phyloP scores from a whole-genome alignment of 1,140 invertebrate species.

The Aphelenchoides besseyi region DNA sequence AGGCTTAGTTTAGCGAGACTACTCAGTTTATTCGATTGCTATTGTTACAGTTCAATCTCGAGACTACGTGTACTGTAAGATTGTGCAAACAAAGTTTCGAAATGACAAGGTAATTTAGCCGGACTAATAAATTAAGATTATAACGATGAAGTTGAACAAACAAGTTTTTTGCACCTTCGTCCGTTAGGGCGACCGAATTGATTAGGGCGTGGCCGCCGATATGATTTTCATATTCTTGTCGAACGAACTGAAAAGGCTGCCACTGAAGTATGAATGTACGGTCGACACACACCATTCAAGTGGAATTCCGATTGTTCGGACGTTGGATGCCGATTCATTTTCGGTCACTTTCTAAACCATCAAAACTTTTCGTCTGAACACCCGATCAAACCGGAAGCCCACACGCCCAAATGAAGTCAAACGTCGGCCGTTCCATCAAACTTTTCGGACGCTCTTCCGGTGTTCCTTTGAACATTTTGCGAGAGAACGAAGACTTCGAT shows the following conservation, averaged over 20 bases:
- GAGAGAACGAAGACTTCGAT: too few relatives aligned
- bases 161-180: slow-evolving; percentile 1
- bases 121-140: background rate
- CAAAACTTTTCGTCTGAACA: too few relatives aligned
- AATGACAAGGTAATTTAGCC: background rate
- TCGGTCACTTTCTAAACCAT: too few relatives aligned
- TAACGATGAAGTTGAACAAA: background rate
- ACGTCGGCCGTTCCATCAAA: too few relatives aligned
- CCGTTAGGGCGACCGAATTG: background rate
- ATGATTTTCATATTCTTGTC: background rate
- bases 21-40: background rate
- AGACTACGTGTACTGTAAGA: background rate
- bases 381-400: too few relatives aligned
- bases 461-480: too few relatives aligned
- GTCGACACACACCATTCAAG: too few relatives aligned
- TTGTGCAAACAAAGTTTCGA: background rate
- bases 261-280: background rate
- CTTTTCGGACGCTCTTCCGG: too few relatives aligned
- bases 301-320: too few relatives aligned
- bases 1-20: background rate
- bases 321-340: too few relatives aligned
- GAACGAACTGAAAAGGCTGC: background rate
- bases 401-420: too few relatives aligned
- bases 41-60: too few relatives aligned
- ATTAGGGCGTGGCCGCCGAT: slow-evolving; percentile 2